Percentiles rank a stretch among this genome's conserved stretches.
Evolutionary conservation across 2,888 invertebrate genomes (phyloP).

Genomic region (Pyralis farinalis): DNA sequence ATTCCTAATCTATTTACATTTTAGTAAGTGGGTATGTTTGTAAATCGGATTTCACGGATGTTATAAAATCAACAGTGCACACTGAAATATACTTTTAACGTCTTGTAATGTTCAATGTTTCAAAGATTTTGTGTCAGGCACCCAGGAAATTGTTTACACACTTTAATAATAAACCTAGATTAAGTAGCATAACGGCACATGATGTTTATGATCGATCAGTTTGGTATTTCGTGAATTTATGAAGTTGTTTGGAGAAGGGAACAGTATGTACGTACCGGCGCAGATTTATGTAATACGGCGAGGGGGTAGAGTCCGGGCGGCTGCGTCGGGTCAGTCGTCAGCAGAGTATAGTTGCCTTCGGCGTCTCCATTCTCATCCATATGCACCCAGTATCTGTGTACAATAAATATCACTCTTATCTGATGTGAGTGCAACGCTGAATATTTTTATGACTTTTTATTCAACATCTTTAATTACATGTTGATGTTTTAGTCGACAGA

Average conservation of each 20-base stretch:
- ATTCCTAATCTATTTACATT: conserved; percentile 29
- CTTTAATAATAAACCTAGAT: background rate
- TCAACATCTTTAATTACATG: too few species aligned
- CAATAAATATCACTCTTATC: conserved; percentile 1
- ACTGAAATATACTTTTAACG: background rate
- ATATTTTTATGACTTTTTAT: too few species aligned
- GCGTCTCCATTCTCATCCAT: conserved; percentile 96
- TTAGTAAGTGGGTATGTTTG: conserved; percentile 16
- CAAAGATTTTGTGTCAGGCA: background rate
- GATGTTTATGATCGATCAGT: background rate
- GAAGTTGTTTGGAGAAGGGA: background rate
- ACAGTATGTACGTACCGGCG: conserved; percentile 84
- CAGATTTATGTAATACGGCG: conserved; percentile 84
- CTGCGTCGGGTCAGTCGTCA: conserved; percentile 78
- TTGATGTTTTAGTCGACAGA: too few species aligned
- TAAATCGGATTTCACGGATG: conserved; percentile 9
- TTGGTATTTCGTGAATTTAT: background rate
- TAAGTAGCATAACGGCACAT: background rate
- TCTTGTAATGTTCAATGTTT: background rate
- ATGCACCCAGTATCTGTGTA: conserved; percentile 90
- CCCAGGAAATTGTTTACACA: background rate
- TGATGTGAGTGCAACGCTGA: too few species aligned
- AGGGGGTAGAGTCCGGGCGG: conserved; percentile 90
- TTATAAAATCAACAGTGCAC: conserved; percentile 6
- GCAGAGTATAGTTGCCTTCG: conserved; percentile 95